Evolutionary conservation across 2,113 vertebrate species (phyloP).

Genomic region (Sceloporus undulatus): DNA sequence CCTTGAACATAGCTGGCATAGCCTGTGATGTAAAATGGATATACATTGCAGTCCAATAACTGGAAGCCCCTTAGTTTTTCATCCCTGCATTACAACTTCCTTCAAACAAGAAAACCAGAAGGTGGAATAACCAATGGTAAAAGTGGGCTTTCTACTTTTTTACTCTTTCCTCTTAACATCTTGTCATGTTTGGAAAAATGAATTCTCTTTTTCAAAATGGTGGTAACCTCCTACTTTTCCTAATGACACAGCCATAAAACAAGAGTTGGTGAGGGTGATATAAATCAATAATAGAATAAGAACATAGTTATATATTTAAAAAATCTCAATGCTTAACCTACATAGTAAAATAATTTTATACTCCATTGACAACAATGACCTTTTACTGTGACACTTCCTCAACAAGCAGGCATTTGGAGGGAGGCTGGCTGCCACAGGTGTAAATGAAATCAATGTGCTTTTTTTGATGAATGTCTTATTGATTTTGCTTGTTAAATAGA

Average conservation of each 20-base stretch:
- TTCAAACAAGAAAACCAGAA: slow-evolving; percentile 9
- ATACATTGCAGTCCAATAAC: not conserved
- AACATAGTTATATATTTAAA: slow-evolving; percentile 39
- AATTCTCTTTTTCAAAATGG: not conserved
- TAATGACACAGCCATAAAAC: not conserved
- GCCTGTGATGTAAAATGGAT: not conserved
- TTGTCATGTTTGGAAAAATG: not conserved
- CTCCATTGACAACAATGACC: slow-evolving; percentile 33
- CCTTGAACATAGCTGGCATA: no score
- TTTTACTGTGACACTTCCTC: not conserved
- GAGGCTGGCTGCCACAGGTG: slow-evolving; percentile 18
- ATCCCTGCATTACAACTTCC: not conserved
- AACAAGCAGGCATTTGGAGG: slow-evolving; percentile 1
- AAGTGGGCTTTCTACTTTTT: not conserved
- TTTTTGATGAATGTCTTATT: slow-evolving; percentile 54
- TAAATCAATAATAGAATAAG: slow-evolving; percentile 4
- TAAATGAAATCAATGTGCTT: slow-evolving; percentile 55
- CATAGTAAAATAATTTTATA: slow-evolving; percentile 14
- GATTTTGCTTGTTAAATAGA: slow-evolving; percentile 47
- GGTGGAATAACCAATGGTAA: not conserved
- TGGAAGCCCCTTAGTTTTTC: not conserved
- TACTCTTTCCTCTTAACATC: not conserved
- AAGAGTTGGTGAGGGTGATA: not conserved
- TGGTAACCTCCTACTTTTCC: not conserved
- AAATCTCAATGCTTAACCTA: slow-evolving; percentile 15